These are phyloP conservation scores for Sardinella longiceps DNA, from an alignment of 2,797 vertebrate species.

Conservation along the genomic window DNA sequence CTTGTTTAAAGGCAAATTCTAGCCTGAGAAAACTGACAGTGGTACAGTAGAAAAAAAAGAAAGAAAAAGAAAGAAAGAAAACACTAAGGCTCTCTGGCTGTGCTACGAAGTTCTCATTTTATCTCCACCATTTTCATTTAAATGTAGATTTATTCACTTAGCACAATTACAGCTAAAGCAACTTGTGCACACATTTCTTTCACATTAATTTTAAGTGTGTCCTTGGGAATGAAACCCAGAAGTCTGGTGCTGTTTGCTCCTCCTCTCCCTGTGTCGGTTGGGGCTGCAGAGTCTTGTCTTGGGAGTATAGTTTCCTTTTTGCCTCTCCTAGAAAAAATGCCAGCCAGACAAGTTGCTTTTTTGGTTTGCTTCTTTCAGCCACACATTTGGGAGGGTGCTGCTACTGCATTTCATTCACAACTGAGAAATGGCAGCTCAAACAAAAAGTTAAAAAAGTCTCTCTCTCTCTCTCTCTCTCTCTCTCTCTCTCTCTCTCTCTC, in stretches of 20 bases:
- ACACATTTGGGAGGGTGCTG: neutral
- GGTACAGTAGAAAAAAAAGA: no score
- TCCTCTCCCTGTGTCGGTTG: neutral
- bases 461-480: no score
- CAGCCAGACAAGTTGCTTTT: neutral
- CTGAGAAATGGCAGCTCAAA: neutral
- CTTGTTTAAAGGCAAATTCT: neutral
- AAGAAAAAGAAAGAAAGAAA: neutral
- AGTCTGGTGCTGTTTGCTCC: neutral
- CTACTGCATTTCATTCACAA: neutral
- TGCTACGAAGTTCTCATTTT: neutral
- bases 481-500: no score
- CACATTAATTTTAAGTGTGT: neutral
- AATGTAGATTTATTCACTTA: conserved; percentile 16
- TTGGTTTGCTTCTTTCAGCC: neutral
- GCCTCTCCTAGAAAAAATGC: neutral
- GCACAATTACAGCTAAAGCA: conserved; percentile 29
- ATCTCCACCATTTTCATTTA: neutral
- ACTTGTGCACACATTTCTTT: neutral
- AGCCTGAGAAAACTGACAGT: neutral
- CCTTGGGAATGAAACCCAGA: neutral
- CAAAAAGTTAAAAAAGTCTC: neutral
- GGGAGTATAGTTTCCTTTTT: neutral
- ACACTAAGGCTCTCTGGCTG: neutral
- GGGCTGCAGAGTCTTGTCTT: neutral